phyloP scores from a whole-genome alignment of 1,140 invertebrate genomes.

The Drosophila carrolli region DNA sequence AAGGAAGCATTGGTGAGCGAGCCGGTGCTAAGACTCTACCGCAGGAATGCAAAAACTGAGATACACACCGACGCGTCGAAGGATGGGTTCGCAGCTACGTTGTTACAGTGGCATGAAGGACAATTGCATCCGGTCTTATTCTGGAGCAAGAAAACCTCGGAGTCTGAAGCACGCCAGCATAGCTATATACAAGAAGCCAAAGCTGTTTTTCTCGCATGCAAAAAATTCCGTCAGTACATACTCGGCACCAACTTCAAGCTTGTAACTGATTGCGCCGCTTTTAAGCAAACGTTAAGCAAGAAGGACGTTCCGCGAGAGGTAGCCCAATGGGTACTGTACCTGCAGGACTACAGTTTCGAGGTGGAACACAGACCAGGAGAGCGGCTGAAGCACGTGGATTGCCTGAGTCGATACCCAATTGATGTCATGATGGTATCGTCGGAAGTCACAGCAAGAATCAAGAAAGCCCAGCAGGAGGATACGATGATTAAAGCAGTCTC shows the following conservation, averaged over 20 bases:
- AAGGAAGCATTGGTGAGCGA: neutral
- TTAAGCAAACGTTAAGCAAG: neutral
- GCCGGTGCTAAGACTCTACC: neutral
- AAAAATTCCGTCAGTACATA: slow-evolving; percentile 1
- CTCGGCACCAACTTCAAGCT: no score
- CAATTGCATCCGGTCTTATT: neutral
- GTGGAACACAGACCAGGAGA: neutral
- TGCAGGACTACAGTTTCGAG: neutral
- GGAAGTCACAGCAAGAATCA: neutral
- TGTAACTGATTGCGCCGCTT: neutral
- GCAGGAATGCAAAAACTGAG: neutral
- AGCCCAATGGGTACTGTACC: neutral
- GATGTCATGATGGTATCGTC: no score
- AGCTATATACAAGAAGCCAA: neutral
- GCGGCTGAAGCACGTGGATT: no score
- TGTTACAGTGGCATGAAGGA: no score
- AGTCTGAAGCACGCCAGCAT: neutral
- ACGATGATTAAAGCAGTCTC: no score
- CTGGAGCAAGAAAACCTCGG: neutral
- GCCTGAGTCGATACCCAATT: no score
- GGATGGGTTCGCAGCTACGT: neutral
- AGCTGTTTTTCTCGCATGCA: neutral
- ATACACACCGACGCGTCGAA: neutral
- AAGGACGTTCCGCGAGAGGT: neutral
- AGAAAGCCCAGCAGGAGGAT: neutral